phyloP scores from a whole-genome alignment of 1,140 invertebrate species.

The Zelostemma sp. region DNA sequence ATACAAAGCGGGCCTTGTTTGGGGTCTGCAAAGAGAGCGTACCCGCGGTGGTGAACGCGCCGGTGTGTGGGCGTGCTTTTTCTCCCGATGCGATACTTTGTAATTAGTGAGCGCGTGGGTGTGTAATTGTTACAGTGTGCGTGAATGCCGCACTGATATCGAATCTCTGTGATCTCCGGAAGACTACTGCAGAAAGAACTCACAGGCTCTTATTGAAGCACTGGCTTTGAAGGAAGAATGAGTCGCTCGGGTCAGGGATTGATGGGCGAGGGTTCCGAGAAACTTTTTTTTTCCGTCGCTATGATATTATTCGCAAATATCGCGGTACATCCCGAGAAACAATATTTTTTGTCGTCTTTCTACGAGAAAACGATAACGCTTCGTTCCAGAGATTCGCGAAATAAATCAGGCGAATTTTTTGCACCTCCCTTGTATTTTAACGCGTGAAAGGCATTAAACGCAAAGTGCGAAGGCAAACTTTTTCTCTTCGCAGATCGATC shows the following conservation, averaged over 20 bases:
- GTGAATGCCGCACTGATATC: conserved; percentile 38
- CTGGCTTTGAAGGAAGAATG: not conserved
- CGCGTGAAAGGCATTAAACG: conserved; percentile 27
- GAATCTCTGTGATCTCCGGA: conserved; percentile 49
- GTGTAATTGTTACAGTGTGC: conserved; percentile 16
- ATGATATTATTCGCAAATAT: too few relatives aligned
- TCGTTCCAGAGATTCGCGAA: too few relatives aligned
- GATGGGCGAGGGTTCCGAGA: too few relatives aligned
- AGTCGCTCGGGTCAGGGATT: not conserved
- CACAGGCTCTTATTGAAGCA: conserved; percentile 20
- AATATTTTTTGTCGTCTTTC: too few relatives aligned
- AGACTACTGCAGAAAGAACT: conserved; percentile 24
- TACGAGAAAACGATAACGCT: too few relatives aligned
- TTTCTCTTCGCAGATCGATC: conserved; percentile 34
- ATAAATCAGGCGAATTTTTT: conserved; percentile 10
- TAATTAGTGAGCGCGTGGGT: conserved; percentile 52
- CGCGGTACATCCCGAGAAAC: too few relatives aligned
- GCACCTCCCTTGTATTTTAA: conserved; percentile 22
- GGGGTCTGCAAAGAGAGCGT: conserved; percentile 50
- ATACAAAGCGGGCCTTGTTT: conserved; percentile 56
- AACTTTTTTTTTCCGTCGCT: too few relatives aligned
- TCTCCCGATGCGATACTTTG: conserved; percentile 51
- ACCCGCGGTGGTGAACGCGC: conserved; percentile 26
- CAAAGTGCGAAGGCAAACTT: conserved; percentile 37
- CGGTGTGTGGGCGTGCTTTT: conserved; percentile 34